phyloP scores from a whole-genome alignment of 2,797 vertebrate species.

The Rhyacichthys aspro region DNA sequence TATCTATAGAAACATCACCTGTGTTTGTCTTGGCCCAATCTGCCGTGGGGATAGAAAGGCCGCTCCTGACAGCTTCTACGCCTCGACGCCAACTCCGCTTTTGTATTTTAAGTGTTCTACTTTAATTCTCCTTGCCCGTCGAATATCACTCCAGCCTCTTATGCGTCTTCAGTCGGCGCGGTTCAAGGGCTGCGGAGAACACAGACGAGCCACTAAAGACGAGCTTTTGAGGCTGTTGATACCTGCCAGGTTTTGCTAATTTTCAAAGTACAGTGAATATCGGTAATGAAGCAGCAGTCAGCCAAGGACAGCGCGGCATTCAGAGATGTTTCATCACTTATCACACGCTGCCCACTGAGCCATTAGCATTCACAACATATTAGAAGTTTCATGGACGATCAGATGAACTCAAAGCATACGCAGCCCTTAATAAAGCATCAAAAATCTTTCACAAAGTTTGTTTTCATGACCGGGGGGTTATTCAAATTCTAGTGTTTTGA shows the following conservation, averaged over 20 bases:
- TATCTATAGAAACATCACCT: constrained; percentile 51
- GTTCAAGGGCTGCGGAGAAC: constrained; percentile 73
- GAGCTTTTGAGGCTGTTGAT: constrained; percentile 67
- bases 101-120: constrained; percentile 74
- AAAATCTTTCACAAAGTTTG: constrained; percentile 70
- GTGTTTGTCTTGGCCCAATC: constrained; percentile 55
- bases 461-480: constrained; percentile 69
- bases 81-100: constrained; percentile 51
- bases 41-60: constrained; percentile 59
- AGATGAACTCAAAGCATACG: constrained; percentile 61
- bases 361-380: constrained; percentile 72
- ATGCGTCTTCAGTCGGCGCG: constrained; percentile 59
- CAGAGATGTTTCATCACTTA: constrained; percentile 71
- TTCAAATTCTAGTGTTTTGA: constrained; percentile 59
- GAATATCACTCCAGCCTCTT: constrained; percentile 55
- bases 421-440: constrained; percentile 68
- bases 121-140: constrained; percentile 68
- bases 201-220: constrained; percentile 64
- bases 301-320: constrained; percentile 70
- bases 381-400: constrained; percentile 71
- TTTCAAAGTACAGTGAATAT: constrained; percentile 71
- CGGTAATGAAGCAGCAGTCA: constrained; percentile 68
- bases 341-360: constrained; percentile 63
- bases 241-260: constrained; percentile 75
- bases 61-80: constrained; percentile 58